Conservation (phyloP, 2,113 vertebrate genomes). For the Amazona vittata region DNA sequence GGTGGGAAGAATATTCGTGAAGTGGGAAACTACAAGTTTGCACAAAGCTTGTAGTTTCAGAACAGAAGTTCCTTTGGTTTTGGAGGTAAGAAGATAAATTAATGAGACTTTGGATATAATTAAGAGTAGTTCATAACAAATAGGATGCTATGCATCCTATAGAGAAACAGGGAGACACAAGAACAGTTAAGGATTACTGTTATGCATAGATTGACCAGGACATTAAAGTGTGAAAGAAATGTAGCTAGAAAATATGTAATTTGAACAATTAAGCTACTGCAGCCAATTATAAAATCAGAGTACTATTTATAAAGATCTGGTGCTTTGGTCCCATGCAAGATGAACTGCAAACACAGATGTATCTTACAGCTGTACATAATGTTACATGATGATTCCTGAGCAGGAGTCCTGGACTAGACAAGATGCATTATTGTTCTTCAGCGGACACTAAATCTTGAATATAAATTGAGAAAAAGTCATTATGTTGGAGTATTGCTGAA, state of each 20-base stretch:
- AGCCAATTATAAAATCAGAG: background rate
- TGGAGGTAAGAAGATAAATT: constrained; percentile 9
- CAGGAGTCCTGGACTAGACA: background rate
- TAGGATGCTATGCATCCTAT: background rate
- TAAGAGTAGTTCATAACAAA: background rate
- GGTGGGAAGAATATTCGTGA: background rate
- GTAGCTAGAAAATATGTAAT: constrained; percentile 12
- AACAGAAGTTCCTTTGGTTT: background rate
- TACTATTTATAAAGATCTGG: constrained; percentile 31
- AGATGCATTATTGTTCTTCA: constrained; percentile 15
- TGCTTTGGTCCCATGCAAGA: background rate
- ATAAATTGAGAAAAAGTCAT: constrained; percentile 16
- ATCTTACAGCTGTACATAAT: background rate
- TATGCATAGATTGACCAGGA: background rate
- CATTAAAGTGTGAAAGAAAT: constrained; percentile 34
- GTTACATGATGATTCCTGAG: background rate
- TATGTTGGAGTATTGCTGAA: constrained; percentile 40
- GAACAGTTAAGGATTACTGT: background rate
- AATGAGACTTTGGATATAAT: background rate
- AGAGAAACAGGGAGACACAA: background rate
- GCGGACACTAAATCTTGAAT: constrained; percentile 8
- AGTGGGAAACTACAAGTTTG: background rate
- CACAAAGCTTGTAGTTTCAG: background rate
- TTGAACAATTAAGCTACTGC: constrained; percentile 46
- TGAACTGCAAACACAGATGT: background rate